Evolutionary conservation across 30 jellyfish, hydroid and myxozoan species (phyloP), one percentile per base, ranked within the genome.

Genomic region (Phacellophora camtschatica): DNA sequence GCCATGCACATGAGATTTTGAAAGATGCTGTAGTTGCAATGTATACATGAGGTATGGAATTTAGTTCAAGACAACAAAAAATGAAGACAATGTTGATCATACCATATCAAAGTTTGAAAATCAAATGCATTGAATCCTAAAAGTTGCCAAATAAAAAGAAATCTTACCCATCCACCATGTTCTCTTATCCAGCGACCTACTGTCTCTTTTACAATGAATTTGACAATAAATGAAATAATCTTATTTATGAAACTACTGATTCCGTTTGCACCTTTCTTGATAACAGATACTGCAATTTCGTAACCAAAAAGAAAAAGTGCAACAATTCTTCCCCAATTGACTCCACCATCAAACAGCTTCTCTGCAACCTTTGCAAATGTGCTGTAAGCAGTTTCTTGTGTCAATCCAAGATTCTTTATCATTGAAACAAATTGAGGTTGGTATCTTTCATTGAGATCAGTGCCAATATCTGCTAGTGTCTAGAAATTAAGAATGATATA

Each of bases 131-230:
- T n/a, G n/a, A n/a, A n/a, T n/a, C n/a, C n/a, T n/a, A n/a, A n/a
- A n/a, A n/a, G n/a, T n/a, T n/a, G n/a, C n/a, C n/a, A n/a, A 32
- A 33, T 10, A 36, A 32, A 16, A 0, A 19, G 45, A 18, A 20
- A 2, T 66, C 98, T 46, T 54, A 92, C 98, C 98, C 98, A 92
- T 10, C 98, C 98, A 24, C 98, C 98, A 0, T 84, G 88, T 8
- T 23, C 66, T 35, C 78, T 84, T 1, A 92, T 92, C 98, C 98
- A 92, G 16, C 53, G 56, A 5, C 88, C 97, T 43, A 92, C 85
- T 70, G 74, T 81, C 74, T 85, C 98, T 16, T 70, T 72, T 5
- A 85, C 23, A 6, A 92, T 74, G 66, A 92, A 92, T 29, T 71
- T 77, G 22, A 86, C 98, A 39, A 92, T 85, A 70, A 69, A 79